These are phyloP conservation scores for Stigmatopora nigra DNA, from an alignment of 2,113 vertebrate genomes.

Conservation along the genomic window DNA sequence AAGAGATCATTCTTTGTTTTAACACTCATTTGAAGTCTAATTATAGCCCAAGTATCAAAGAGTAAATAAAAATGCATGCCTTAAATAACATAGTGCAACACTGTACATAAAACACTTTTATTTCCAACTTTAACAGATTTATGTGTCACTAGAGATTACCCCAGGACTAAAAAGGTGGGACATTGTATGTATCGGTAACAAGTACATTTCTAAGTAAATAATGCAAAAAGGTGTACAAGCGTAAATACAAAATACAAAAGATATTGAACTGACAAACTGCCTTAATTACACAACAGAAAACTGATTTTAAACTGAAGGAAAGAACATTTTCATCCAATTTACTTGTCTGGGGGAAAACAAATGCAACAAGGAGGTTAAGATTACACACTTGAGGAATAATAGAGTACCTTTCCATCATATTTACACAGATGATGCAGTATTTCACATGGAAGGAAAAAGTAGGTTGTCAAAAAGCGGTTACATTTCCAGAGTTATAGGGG, in stretches of 20 bases:
- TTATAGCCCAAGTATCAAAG: no score
- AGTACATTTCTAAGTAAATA: conserved; percentile 63
- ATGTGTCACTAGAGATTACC: conserved; percentile 68
- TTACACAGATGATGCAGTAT: conserved; percentile 27
- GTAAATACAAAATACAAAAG: conserved; percentile 51
- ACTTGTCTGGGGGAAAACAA: conserved; percentile 42
- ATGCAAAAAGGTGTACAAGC: conserved; percentile 61
- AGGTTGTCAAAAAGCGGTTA: conserved; percentile 33
- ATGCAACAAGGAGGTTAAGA: conserved; percentile 50
- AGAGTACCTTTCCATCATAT: conserved; percentile 60
- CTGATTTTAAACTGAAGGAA: conserved; percentile 44
- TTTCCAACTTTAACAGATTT: conserved; percentile 71
- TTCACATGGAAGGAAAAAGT: conserved; percentile 23
- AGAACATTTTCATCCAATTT: conserved; percentile 30
- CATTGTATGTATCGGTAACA: conserved; percentile 59
- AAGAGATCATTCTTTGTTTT: no score
- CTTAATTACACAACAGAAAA: conserved; percentile 56
- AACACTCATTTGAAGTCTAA: no score
- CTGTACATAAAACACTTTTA: conserved; percentile 68
- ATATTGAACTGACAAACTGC: conserved; percentile 39
- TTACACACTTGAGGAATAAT: conserved; percentile 51
- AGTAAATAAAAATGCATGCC: no score
- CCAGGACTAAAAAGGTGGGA: conserved; percentile 62
- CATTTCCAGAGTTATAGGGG: conserved; percentile 28
- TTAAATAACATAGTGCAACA: conserved; percentile 5